A percentile compares a stretch with the other conserved stretches of the same genome.
Evolutionary conservation across 1,140 invertebrate genomes (phyloP).

Genomic region (Drosophila willistoni): DNA sequence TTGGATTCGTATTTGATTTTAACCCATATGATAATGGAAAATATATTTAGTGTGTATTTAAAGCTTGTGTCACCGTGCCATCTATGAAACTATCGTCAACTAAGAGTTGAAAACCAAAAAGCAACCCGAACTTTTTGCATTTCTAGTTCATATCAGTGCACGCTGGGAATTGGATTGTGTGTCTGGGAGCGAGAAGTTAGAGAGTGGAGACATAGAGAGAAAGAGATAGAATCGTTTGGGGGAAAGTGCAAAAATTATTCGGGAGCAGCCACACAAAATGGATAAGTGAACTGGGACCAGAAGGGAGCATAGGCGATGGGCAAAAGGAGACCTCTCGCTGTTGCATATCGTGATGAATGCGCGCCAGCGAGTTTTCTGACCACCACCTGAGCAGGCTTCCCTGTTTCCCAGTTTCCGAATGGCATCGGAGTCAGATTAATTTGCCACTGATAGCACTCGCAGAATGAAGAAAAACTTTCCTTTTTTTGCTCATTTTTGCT

Average conservation of each 20-base stretch:
- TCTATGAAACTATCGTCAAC: conserved; percentile 8
- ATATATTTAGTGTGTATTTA: background rate
- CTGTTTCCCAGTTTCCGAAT: conserved; percentile 38
- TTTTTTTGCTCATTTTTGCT: conserved; percentile 28
- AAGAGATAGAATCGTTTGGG: background rate
- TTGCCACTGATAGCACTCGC: conserved; percentile 52
- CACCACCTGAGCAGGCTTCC: conserved; percentile 32
- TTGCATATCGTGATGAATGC: conserved; percentile 65
- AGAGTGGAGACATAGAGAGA: background rate
- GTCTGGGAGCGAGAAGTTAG: background rate
- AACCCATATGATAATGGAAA: no score
- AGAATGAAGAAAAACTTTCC: conserved; percentile 23
- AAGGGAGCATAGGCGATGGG: conserved; percentile 22
- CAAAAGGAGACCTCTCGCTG: conserved; percentile 25
- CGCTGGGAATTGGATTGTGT: conserved; percentile 50
- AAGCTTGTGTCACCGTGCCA: background rate
- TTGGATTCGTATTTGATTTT: no score
- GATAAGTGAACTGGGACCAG: conserved; percentile 72
- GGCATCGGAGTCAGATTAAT: conserved; percentile 58
- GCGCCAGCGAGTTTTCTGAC: conserved; percentile 41
- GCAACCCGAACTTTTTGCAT: conserved; percentile 19
- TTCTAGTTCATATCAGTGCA: conserved; percentile 19
- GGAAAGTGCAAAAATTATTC: conserved; percentile 55
- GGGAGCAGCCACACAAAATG: conserved; percentile 53
- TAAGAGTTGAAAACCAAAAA: conserved; percentile 12